Percentiles rank a stretch among this genome's conserved stretches.
Evolutionary conservation across 30 jellyfish, hydroid and myxozoan genomes (phyloP).

Genomic region (Hydra vulgaris): DNA sequence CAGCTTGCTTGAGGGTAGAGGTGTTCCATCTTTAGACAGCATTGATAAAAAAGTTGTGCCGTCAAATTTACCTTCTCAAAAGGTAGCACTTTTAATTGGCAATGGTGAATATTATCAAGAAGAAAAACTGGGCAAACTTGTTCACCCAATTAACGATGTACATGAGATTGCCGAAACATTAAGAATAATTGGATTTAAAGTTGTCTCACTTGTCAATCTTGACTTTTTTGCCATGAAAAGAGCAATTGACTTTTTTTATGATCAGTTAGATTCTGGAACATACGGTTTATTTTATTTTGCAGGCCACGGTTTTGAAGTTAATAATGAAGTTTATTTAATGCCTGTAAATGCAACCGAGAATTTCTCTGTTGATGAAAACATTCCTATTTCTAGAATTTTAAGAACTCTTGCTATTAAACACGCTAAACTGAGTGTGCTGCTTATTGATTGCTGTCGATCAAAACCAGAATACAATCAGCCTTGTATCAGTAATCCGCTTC

Average conservation of each 20-base stretch:
- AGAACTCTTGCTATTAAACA: slow-evolving; percentile 15
- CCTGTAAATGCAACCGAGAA: slow-evolving; percentile 69
- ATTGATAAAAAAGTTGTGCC: neutral
- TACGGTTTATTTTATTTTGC: slow-evolving; percentile 85
- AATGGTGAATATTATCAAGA: slow-evolving; percentile 44
- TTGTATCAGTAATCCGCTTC: slow-evolving; percentile 53
- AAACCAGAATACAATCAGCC: slow-evolving; percentile 26
- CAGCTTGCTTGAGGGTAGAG: slow-evolving; percentile 10
- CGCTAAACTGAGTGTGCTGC: slow-evolving; percentile 49
- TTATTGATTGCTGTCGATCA: slow-evolving; percentile 78
- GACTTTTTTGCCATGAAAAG: slow-evolving; percentile 42
- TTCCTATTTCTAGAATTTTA: slow-evolving; percentile 46
- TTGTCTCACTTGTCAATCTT: slow-evolving; percentile 56
- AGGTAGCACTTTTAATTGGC: slow-evolving; percentile 74
- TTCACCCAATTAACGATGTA: slow-evolving; percentile 80
- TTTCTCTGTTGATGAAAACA: slow-evolving; percentile 39
- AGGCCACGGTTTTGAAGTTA: slow-evolving; percentile 85
- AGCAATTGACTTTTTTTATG: slow-evolving; percentile 51
- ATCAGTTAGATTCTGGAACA: slow-evolving; percentile 36
- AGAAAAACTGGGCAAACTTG: slow-evolving; percentile 52
- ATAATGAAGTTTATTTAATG: slow-evolving; percentile 75
- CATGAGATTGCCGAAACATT: slow-evolving; percentile 63
- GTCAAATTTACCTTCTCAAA: slow-evolving; percentile 45
- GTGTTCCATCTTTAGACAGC: neutral
- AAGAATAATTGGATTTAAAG: slow-evolving; percentile 57